Percentiles rank a stretch among this genome's conserved stretches.
Conservation (phyloP, 2,888 invertebrate genomes). For the Zeuzera pyrina region DNA sequence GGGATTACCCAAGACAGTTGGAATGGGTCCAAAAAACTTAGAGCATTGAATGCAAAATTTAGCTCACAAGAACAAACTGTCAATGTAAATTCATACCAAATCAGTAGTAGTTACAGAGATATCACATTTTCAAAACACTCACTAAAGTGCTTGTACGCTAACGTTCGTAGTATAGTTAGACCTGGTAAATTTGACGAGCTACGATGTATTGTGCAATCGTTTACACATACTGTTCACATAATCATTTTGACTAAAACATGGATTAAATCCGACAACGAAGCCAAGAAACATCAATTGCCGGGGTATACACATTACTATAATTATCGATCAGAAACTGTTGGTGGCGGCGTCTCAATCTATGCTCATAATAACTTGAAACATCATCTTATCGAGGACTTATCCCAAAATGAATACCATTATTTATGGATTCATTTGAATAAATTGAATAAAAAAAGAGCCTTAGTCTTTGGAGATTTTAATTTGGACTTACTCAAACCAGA, state of each 20-base stretch:
- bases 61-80: background rate
- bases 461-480: too few relatives aligned
- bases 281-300: conserved; percentile 1
- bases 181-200: conserved; percentile 5
- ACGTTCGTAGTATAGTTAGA: conserved; percentile 5
- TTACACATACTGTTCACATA: conserved; percentile 5
- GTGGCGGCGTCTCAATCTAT: conserved; percentile 7
- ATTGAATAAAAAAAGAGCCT: too few relatives aligned
- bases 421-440: too few relatives aligned
- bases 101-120: conserved; percentile 1
- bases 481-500: too few relatives aligned
- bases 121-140: background rate
- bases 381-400: too few relatives aligned
- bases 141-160: conserved; percentile 6
- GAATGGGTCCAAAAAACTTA: background rate
- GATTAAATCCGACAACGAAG: conserved; percentile 4
- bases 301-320: conserved; percentile 13
- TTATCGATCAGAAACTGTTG: conserved; percentile 5
- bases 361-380: background rate
- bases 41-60: background rate
- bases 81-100: conserved; percentile 3
- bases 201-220: conserved; percentile 3
- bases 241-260: conserved; percentile 4
- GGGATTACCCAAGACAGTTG: conserved; percentile 3
- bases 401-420: too few relatives aligned